Evolutionary conservation across 2,888 invertebrate species (phyloP).

Genomic region (Diarsia mendica): DNA sequence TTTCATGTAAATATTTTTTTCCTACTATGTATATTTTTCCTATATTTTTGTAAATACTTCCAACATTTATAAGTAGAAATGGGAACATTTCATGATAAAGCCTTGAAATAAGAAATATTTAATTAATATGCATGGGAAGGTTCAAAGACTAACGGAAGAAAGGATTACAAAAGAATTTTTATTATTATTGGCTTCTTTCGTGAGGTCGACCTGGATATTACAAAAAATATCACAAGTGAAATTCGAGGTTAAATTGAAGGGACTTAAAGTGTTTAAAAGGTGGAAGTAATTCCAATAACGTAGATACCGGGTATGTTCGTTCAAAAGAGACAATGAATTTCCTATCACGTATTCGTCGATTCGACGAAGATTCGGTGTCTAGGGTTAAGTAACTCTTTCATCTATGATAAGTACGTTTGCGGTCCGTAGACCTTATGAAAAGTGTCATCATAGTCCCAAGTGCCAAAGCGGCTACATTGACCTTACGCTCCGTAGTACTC

Average conservation of each 20-base stretch:
- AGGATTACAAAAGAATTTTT: no score
- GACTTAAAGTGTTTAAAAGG: neutral
- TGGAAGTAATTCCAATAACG: neutral
- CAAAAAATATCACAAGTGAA: no score
- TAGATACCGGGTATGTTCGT: no score
- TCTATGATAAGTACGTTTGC: neutral
- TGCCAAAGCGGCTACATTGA: slow-evolving; percentile 10
- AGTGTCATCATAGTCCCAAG: neutral
- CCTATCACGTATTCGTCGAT: no score
- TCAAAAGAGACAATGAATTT: no score
- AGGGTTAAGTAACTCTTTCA: neutral
- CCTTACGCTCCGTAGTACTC: neutral
- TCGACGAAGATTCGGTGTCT: no score
- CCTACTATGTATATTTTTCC: neutral
- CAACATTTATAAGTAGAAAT: neutral
- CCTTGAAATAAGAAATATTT: neutral
- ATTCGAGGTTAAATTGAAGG: neutral
- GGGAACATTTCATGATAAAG: neutral
- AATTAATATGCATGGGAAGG: neutral
- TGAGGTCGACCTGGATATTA: neutral
- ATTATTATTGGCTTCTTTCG: neutral
- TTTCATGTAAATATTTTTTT: neutral
- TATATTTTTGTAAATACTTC: neutral
- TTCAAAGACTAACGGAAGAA: neutral
- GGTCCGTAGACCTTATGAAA: neutral